Evolutionary conservation across 2,888 invertebrate genomes (phyloP), one percentile per base, ranked within the genome.

Genomic region (Lysandra bellargus): DNA sequence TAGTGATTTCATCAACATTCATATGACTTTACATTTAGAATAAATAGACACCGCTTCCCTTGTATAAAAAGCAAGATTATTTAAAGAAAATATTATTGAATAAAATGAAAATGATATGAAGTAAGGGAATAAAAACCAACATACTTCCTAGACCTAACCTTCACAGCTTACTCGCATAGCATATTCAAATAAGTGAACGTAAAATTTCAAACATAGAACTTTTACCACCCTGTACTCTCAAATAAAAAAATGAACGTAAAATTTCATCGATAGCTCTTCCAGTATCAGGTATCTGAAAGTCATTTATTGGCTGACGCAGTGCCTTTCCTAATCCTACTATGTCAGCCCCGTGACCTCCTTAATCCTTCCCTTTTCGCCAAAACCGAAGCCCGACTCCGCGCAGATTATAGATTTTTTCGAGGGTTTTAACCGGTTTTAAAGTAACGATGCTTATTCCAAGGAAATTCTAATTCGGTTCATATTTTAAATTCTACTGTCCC

Each of bases 271-370:
- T 37, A 60, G 23, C 78, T 40, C 73, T 74, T 74, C 78, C 60
- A 79, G 74, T 74, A 33, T 23, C 33, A 53, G 17, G 76, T 57
- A n/a, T 23, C 37, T 85, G 84, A 77, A 80, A 88, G 85, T 88
- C 89, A 90, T 90, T 90, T 91, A 90, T 91, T 88, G 88, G 90
- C 89, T 90, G 91, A 91, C 89, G 86, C 85, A 85, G 87, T 88
- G 83, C 83, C 88, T 86, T 85, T 87, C 86, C 87, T 92, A 91
- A 93, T 92, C 93, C 91, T 87, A 86, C 91, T 89, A 89, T 89
- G 92, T 92, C 92, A 91, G 90, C 89, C 87, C 88, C 87, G 89
- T 90, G 90, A 92, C 92, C 92, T 91, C 89, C 86, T 88, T 92
- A 92, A 93, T 92, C 92, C 91, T 89, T 89, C 87, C 88, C 88